These are phyloP conservation scores for Iguana delicatissima DNA, from an alignment of 2,797 vertebrate species.

Conservation along the genomic window DNA sequence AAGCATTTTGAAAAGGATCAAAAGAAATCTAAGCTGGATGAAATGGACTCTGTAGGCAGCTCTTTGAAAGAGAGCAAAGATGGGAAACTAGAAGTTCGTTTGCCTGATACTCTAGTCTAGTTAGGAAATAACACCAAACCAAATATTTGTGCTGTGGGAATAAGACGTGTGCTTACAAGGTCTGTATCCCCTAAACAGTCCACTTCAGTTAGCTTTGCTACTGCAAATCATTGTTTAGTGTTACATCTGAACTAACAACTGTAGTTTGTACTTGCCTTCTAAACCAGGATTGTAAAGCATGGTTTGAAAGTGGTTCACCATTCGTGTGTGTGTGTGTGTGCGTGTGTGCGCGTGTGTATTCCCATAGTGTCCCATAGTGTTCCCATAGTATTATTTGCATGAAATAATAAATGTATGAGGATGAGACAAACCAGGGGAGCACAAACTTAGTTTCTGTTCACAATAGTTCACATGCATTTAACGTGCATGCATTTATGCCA, in stretches of 20 bases:
- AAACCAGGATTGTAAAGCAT: background rate
- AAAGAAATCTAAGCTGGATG: background rate
- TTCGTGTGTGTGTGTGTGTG: too few relatives aligned
- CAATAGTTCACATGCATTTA: background rate
- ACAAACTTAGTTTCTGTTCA: background rate
- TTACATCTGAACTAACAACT: background rate
- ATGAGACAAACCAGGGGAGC: background rate
- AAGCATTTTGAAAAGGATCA: background rate
- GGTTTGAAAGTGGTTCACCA: background rate
- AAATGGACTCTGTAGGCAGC: rapidly evolving
- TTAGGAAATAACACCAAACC: background rate
- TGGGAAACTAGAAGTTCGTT: background rate
- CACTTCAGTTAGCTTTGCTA: slow-evolving; percentile 13
- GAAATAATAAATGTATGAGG: background rate
- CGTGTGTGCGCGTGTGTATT: too few relatives aligned
- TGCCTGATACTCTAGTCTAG: background rate
- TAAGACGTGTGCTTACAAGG: background rate
- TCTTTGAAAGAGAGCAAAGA: background rate
- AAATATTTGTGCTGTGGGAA: background rate
- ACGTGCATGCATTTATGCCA: background rate
- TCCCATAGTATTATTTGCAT: too few relatives aligned
- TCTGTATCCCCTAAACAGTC: background rate
- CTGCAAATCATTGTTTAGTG: background rate
- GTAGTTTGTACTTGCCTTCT: background rate
- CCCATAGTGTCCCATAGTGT: too few relatives aligned